Evolutionary conservation across 2,888 invertebrate genomes (phyloP), one percentile per base, ranked within the genome.

Genomic region (Epirrhoe alternata): DNA sequence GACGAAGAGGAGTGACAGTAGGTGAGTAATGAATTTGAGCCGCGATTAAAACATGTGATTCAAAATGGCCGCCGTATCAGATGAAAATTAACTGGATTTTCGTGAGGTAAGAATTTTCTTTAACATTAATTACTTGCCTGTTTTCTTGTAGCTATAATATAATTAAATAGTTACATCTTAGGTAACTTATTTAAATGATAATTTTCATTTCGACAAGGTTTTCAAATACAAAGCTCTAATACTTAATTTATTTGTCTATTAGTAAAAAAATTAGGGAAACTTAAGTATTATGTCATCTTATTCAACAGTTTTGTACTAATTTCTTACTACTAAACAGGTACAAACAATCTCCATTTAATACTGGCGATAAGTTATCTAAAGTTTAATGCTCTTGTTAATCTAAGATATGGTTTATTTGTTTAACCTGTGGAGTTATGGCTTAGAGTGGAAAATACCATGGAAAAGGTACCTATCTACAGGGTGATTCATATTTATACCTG

Each of bases 61-160:
- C 87, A 92, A 92, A 80, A 92, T 92, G 92, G 92, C 91, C 83
- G 79, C 73, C 75, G 76, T 84, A 86, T 85, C 83, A 83, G 81
- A 75, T 73, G 81, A 78, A 83, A 85, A 83, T 72, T 71, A 70
- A 67, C 72, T 74, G 81, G 80, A 83, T 79, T 73, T 70, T 70
- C 60, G 53, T 12, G 68, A 65, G 91, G 92, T 91, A 84, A 90
- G 90, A 85, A 60, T 74, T n/a, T n/a, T n/a, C n/a, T 77, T 77
- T 65, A 33, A 33, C 6, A 33, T 33, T 33, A 33, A 33, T 33
- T 33, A 4, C 33, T 24, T 24, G 24, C n/a, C n/a, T n/a, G 24
- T 24, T 24, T 24, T 24, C 24, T 24, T 24, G n/a, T n/a, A n/a
- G n/a, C n/a, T n/a, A n/a, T n/a, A n/a, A n/a, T n/a, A n/a, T n/a